These are phyloP conservation scores for Podocnemis expansa DNA, from an alignment of 2,113 vertebrate genomes.

Conservation along the genomic window DNA sequence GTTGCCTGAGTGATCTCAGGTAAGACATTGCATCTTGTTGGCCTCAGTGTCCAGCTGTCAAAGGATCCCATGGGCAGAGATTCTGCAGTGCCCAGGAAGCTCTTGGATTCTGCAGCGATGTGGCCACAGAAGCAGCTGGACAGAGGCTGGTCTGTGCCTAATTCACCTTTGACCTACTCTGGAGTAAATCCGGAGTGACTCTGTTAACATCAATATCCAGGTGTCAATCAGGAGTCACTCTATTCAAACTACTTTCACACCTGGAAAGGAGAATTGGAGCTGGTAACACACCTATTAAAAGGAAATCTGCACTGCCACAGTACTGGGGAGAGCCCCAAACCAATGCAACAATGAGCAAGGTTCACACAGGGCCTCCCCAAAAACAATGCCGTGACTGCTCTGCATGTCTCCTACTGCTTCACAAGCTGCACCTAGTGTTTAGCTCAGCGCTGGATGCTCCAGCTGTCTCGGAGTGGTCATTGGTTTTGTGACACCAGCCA, in stretches of 20 bases:
- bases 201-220: too few relatives aligned
- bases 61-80: too few relatives aligned
- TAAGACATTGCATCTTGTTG: background rate
- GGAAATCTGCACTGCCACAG: too few relatives aligned
- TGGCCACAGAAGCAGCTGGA: background rate
- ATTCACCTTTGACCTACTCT: background rate
- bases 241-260: background rate
- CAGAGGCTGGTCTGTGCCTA: too few relatives aligned
- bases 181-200: background rate
- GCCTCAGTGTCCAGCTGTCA: background rate
- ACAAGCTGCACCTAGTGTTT: background rate
- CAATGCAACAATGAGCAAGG: fast-evolving
- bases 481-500: too few relatives aligned
- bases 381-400: fast-evolving
- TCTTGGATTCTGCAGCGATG: too few relatives aligned
- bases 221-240: background rate
- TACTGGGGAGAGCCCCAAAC: background rate
- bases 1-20: background rate
- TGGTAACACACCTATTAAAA: too few relatives aligned
- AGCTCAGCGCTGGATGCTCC: background rate
- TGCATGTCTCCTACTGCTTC: background rate
- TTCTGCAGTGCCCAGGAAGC: too few relatives aligned
- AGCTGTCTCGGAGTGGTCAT: too few relatives aligned
- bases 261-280: too few relatives aligned
- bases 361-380: background rate